Percentiles rank a stretch among this genome's conserved stretches.
These are phyloP conservation scores for Drosophila meridionalis DNA, from an alignment of 2,888 invertebrate genomes.

Conservation along the genomic window DNA sequence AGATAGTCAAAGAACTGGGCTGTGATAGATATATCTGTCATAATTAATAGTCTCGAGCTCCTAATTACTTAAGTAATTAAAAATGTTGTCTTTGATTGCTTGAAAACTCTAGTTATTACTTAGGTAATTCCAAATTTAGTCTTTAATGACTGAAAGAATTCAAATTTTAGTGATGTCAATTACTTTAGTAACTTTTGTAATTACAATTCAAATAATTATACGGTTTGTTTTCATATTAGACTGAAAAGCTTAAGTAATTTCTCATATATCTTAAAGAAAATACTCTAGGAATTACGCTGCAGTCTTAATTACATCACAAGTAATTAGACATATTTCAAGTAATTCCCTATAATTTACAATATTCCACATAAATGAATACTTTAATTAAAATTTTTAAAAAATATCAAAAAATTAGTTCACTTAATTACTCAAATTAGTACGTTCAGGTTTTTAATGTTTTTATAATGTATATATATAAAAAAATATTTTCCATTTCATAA, in stretches of 20 bases:
- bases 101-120: not conserved
- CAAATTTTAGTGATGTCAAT: not conserved
- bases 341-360: not conserved
- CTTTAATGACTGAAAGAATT: not conserved
- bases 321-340: slow-evolving; percentile 2
- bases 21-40: rapidly evolving
- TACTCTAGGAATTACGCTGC: not conserved
- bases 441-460: too few species aligned
- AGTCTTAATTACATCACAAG: not conserved
- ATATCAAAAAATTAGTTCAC: not conserved
- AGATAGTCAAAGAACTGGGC: not conserved
- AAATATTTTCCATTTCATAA: not conserved
- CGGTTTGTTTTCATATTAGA: too few species aligned
- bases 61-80: slow-evolving; percentile 11
- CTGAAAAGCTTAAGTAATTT: not conserved
- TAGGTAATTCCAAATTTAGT: not conserved
- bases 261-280: not conserved
- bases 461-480: not conserved
- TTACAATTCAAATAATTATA: not conserved
- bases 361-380: too few species aligned
- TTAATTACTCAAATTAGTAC: too few species aligned
- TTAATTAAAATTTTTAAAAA: not conserved
- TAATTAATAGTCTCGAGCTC: not conserved
- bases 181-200: not conserved
- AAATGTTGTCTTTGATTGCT: not conserved